A percentile compares a stretch with the other conserved stretches of the same genome.
These are phyloP conservation scores for Bilobella aurantiaca DNA, from an alignment of 1,140 invertebrate genomes.

Conservation along the genomic window DNA sequence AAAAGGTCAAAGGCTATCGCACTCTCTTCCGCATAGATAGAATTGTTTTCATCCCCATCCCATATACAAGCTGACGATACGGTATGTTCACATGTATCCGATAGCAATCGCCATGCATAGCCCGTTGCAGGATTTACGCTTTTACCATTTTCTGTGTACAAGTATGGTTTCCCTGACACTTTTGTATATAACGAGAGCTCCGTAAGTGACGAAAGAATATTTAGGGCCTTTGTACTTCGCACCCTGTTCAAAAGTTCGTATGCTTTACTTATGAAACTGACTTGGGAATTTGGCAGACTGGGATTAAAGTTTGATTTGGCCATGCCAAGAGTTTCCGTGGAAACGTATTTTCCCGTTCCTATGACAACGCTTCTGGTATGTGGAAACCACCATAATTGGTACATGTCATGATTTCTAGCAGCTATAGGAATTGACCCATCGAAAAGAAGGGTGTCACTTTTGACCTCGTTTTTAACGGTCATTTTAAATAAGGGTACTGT, in stretches of 20 bases:
- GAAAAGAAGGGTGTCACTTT: slow-evolving; percentile 16
- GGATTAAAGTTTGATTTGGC: too few species aligned
- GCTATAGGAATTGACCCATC: slow-evolving; percentile 8
- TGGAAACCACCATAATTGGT: slow-evolving; percentile 24
- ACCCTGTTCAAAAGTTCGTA: slow-evolving; percentile 9
- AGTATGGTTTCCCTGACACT: slow-evolving; percentile 15
- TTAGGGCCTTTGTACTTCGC: not conserved
- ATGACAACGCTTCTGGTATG: slow-evolving; percentile 4
- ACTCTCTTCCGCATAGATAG: slow-evolving; percentile 21
- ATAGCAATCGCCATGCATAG: slow-evolving; percentile 5
- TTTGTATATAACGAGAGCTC: slow-evolving; percentile 12
- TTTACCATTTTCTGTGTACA: slow-evolving; percentile 17
- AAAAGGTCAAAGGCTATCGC: slow-evolving; percentile 12
- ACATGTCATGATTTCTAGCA: slow-evolving; percentile 16
- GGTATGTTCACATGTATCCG: slow-evolving; percentile 13
- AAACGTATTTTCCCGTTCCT: not conserved
- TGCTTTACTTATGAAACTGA: too few species aligned
- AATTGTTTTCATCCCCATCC: slow-evolving; percentile 3
- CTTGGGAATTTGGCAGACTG: too few species aligned
- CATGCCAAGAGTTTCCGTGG: not conserved
- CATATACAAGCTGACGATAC: slow-evolving; percentile 6
- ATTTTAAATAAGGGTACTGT: slow-evolving; percentile 24
- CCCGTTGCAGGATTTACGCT: slow-evolving; percentile 22
- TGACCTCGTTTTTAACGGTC: slow-evolving; percentile 7
- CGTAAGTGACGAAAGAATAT: not conserved